These are phyloP conservation scores for Adoxophyes honmai DNA, from an alignment of 1,140 invertebrate species.

Conservation along the genomic window DNA sequence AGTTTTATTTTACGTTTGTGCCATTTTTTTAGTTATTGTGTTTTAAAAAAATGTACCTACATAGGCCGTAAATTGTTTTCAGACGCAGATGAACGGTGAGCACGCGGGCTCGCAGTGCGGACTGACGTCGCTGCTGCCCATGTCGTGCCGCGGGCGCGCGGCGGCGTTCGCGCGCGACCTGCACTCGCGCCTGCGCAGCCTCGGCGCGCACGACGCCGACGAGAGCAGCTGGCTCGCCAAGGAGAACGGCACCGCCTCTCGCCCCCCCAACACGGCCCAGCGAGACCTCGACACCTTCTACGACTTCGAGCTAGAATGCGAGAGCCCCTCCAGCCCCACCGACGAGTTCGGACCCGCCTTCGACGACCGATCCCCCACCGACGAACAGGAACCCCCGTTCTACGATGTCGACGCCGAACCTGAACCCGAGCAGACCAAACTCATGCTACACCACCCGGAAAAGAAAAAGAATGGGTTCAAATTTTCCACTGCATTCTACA, in stretches of 20 bases:
- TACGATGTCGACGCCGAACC: slow-evolving; percentile 65
- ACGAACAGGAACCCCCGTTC: slow-evolving; percentile 70
- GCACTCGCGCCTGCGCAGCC: slow-evolving; percentile 83
- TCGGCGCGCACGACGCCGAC: slow-evolving; percentile 75
- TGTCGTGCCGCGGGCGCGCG: slow-evolving; percentile 86
- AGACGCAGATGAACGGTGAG: slow-evolving; percentile 76
- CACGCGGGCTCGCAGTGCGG: slow-evolving; percentile 68
- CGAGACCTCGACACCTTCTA: slow-evolving; percentile 75
- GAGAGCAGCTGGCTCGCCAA: slow-evolving; percentile 71
- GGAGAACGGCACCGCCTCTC: slow-evolving; percentile 42
- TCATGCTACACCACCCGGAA: slow-evolving; percentile 50
- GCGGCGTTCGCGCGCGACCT: slow-evolving; percentile 88
- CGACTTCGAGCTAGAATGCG: slow-evolving; percentile 79
- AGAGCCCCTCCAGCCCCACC: slow-evolving; percentile 82
- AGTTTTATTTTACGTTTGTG: too few relatives aligned
- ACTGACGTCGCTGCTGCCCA: slow-evolving; percentile 74
- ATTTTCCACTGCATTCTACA: slow-evolving; percentile 62
- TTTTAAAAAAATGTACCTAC: too few relatives aligned
- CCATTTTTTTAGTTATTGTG: too few relatives aligned
- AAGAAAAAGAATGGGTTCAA: slow-evolving; percentile 63
- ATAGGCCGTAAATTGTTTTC: slow-evolving; percentile 36
- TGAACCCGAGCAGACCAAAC: slow-evolving; percentile 48
- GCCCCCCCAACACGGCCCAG: slow-evolving; percentile 64
- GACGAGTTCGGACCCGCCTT: slow-evolving; percentile 78
- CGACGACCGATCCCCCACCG: slow-evolving; percentile 61